Evolutionary conservation across 2,113 vertebrate genomes (phyloP).

Genomic region (Tachycineta bicolor): DNA sequence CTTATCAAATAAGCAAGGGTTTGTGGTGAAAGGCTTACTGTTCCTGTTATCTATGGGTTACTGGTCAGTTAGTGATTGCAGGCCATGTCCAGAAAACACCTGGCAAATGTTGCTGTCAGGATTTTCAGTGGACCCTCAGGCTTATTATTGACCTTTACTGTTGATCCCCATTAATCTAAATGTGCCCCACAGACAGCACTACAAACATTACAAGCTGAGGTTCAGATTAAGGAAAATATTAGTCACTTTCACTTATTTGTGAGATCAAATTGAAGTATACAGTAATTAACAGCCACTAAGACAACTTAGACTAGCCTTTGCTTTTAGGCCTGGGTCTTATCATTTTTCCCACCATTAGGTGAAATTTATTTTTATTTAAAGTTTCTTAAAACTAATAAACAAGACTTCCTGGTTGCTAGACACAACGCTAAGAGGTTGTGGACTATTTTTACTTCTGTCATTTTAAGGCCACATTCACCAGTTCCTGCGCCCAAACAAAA

Average conservation of each 20-base stretch:
- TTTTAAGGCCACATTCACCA: not conserved
- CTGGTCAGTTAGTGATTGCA: conserved; percentile 39
- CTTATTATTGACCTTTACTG: conserved; percentile 48
- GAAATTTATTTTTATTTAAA: not conserved
- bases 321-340: not conserved
- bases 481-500: not conserved
- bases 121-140: not conserved
- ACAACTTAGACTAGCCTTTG: not conserved
- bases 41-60: conserved; percentile 23
- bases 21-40: conserved; percentile 14
- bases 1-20: not conserved
- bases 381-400: not conserved
- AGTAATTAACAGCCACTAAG: conserved; percentile 8
- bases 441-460: not conserved
- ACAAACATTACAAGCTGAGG: conserved; percentile 5
- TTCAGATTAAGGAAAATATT: conserved; percentile 48
- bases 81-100: conserved; percentile 2
- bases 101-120: conserved; percentile 45
- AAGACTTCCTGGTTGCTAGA: not conserved
- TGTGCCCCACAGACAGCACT: not conserved
- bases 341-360: not conserved
- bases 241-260: conserved; percentile 49
- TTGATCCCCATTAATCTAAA: conserved; percentile 54
- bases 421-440: not conserved
- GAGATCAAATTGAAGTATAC: not conserved